These are phyloP conservation scores for Bubo scandiacus DNA, from an alignment of 2,113 vertebrate species.

Conservation along the genomic window DNA sequence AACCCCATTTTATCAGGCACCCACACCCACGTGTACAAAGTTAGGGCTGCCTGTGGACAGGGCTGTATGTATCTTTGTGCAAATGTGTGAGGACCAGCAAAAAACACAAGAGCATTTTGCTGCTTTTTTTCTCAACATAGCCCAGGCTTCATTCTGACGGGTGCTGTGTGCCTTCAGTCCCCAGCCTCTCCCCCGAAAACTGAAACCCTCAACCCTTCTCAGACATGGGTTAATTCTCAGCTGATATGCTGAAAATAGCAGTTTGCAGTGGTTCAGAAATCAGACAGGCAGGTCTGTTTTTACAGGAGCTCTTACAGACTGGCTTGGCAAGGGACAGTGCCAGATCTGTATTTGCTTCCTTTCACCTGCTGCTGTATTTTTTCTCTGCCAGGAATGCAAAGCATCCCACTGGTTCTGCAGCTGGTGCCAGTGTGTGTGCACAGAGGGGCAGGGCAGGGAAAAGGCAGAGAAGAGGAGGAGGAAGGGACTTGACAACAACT, in stretches of 20 bases:
- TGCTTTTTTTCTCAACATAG: not conserved
- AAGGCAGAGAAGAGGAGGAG: not conserved
- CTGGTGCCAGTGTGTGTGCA: conserved; percentile 12
- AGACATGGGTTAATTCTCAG: not conserved
- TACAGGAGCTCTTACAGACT: conserved; percentile 19
- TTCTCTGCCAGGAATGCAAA: conserved; percentile 46
- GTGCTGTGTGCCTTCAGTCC: not conserved
- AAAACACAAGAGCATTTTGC: not conserved
- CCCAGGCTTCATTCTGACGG: not conserved
- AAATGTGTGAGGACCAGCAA: not conserved
- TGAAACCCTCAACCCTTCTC: not conserved
- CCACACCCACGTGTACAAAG: not conserved
- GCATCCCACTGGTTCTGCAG: conserved; percentile 44
- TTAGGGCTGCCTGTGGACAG: not conserved
- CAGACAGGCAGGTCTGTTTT: conserved; percentile 34
- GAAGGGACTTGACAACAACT: not conserved
- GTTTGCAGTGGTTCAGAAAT: conserved; percentile 19
- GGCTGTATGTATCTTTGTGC: not conserved
- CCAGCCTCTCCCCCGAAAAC: not conserved
- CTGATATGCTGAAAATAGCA: not conserved
- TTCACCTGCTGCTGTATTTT: conserved; percentile 54
- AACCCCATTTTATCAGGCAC: not conserved
- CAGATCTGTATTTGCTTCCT: conserved; percentile 47
- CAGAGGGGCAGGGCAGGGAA: not conserved
- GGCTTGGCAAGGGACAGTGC: conserved; percentile 9